These are phyloP conservation scores for Botia kubotai DNA, from an alignment of 2,797 vertebrate species.

Conservation along the genomic window DNA sequence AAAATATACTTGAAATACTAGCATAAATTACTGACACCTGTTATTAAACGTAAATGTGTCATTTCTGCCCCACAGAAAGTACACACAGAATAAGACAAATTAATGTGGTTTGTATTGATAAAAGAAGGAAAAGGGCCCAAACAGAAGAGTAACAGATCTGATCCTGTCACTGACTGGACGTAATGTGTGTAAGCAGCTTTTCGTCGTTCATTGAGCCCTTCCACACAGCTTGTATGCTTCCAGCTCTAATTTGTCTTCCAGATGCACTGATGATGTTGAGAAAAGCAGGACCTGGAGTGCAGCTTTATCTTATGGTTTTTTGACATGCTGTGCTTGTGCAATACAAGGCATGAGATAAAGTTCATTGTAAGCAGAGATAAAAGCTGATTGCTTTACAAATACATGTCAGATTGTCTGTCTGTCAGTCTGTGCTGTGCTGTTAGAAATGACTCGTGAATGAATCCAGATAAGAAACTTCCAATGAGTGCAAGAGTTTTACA, in stretches of 20 bases:
- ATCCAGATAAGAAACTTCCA: conserved; percentile 42
- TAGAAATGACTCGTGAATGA: conserved; percentile 22
- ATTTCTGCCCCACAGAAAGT: no score
- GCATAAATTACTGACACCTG: no score
- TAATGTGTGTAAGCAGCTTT: no score
- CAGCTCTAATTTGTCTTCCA: conserved; percentile 21
- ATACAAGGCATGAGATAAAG: conserved; percentile 49
- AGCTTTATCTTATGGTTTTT: conserved; percentile 30
- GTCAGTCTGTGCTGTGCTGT: conserved; percentile 43
- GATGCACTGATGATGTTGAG: conserved; percentile 24
- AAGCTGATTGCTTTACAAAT: conserved; percentile 48
- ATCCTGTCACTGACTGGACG: no score
- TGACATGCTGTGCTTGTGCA: conserved; percentile 35
- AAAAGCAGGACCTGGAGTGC: background rate
- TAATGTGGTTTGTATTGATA: no score
- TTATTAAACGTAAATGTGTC: no score
- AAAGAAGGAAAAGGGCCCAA: no score
- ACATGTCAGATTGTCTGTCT: conserved; percentile 39
- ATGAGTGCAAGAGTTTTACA: conserved; percentile 20
- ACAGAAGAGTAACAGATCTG: no score
- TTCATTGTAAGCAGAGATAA: conserved; percentile 37
- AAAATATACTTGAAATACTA: no score
- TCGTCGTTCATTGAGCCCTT: no score
- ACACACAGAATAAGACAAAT: no score
- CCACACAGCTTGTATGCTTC: no score